phyloP scores from a whole-genome alignment of 2,888 invertebrate genomes.

The Callyntrura guangdongensis region DNA sequence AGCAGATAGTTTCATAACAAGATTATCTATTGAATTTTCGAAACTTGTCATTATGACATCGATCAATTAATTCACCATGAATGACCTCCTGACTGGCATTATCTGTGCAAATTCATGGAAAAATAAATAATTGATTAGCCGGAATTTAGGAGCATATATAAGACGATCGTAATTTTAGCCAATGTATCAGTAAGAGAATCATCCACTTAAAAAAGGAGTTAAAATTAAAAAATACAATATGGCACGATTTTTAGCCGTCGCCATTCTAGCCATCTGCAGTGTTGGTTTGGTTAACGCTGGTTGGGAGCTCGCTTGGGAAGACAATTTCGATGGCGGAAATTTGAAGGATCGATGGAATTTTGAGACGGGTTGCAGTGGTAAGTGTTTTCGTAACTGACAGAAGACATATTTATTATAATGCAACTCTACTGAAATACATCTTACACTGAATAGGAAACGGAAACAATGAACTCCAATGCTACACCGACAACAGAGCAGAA shows the following conservation, averaged over 20 bases:
- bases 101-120: not conserved
- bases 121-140: not conserved
- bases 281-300: constrained; percentile 71
- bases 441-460: constrained; percentile 80
- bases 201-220: not conserved
- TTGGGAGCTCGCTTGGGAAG: constrained; percentile 80
- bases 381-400: too few relatives aligned
- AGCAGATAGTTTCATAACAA: too few relatives aligned
- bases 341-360: constrained; percentile 82
- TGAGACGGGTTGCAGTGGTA: constrained; percentile 80
- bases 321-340: constrained; percentile 82
- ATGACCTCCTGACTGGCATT: not conserved
- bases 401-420: too few relatives aligned
- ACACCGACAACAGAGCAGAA: constrained; percentile 80
- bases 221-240: constrained; percentile 5
- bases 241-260: constrained; percentile 46
- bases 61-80: not conserved
- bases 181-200: not conserved
- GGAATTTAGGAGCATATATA: constrained; percentile 8
- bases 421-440: too few relatives aligned
- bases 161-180: not conserved
- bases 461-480: constrained; percentile 83
- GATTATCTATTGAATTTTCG: not conserved
- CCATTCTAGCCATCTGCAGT: constrained; percentile 56
- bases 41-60: constrained; percentile 6